phyloP scores from a whole-genome alignment of 2,113 vertebrate genomes.

The Sinosuthora webbiana region DNA sequence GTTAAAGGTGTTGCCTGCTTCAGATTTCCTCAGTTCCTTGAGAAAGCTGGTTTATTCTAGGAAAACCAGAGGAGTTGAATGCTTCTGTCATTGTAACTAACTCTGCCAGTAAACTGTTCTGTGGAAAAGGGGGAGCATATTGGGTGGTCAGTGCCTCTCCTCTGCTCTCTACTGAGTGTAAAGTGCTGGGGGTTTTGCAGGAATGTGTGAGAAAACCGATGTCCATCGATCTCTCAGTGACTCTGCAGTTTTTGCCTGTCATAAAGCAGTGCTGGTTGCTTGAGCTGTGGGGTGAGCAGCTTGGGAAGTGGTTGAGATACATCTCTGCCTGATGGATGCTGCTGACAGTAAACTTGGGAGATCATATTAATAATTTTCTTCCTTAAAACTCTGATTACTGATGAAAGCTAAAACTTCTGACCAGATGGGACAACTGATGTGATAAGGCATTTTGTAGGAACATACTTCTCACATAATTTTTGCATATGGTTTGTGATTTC shows the following conservation, averaged over 20 bases:
- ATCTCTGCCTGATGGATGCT: background rate
- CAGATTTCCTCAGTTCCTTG: background rate
- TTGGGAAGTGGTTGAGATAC: background rate
- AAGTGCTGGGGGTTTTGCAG: background rate
- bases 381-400: background rate
- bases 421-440: background rate
- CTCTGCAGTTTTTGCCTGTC: background rate
- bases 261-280: background rate
- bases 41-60: background rate
- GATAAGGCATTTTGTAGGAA: background rate
- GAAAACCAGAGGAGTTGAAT: background rate
- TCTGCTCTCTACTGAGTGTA: accelerated
- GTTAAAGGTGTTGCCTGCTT: background rate
- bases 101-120: background rate
- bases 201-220: background rate
- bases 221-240: background rate
- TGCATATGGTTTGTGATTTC: background rate
- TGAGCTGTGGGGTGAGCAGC: background rate
- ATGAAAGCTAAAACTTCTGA: background rate
- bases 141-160: background rate
- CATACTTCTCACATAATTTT: background rate
- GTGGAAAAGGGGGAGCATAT: background rate
- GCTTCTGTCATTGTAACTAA: background rate
- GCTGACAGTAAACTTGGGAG: background rate
- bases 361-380: background rate